Evolutionary conservation across 1,140 invertebrate genomes (phyloP), one percentile per base, ranked within the genome.

Genomic region (Diabrotica undecimpunctata): DNA sequence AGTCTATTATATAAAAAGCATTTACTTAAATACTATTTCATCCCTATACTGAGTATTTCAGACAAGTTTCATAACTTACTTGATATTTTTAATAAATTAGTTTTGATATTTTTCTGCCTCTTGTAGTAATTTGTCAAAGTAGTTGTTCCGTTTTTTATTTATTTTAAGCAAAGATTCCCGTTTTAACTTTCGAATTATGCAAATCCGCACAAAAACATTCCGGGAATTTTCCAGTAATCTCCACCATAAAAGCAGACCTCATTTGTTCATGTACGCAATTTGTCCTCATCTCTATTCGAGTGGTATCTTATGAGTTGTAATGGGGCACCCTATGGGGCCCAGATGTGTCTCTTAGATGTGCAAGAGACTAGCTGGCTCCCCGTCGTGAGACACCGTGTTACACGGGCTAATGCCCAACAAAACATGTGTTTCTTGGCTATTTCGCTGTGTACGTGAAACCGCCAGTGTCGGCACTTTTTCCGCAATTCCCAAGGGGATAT

Each of bases 241-340:
- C 5, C 41, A 46, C 8, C n/a, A 46, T 10, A 46, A 46, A 46
- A 46, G n/a, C n/a, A 46, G 41, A 46, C 41, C 25, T 46, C 41
- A 46, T 46, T 46, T 46, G 41, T 46, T 46, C 41, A 46, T 46
- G 41, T 46, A 46, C n/a, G 41, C n/a, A 46, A 46, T 46, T 46
- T 46, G 41, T 46, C 41, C 41, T 46, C 41, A 46, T 46, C 41
- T 46, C 41, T 46, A 46, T 46, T 46, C 41, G 41, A 46, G 41
- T 46, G 41, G 8, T 46, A 46, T 46, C 41, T 46, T 46, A 46
- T 46, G n/a, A 46, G 41, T 10, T 46, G 41, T 46, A 46, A 46
- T 46, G 41, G 41, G 41, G 41, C 41, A n/a, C 41, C 41, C 41
- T 46, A 46, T 46, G 41, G 41, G 41, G 41, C 41, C 8, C 41